Evolutionary conservation across 1,140 invertebrate species (phyloP), one percentile per base, ranked within the genome.

Genomic region (Achatina immaculata): DNA sequence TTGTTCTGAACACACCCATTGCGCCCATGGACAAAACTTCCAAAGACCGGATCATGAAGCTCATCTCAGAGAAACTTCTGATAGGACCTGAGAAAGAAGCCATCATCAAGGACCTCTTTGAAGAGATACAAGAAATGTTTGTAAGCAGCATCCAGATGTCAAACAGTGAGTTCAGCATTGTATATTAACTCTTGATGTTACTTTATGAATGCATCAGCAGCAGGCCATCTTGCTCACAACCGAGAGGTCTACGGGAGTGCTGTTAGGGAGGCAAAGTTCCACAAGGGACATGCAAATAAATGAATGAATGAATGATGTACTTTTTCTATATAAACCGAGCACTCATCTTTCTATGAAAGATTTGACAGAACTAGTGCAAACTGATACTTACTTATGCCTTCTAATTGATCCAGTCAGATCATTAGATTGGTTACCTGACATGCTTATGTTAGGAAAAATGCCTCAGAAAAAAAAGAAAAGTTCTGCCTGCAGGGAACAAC

Each of bases 131-230:
- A 73, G 83, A 78, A 74, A 87, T 90, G 78, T 92, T 87, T 83
- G 83, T 80, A 21, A 78, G 85, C 45, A 91, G 90, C 81, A 91
- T 92, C 88, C 90, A 91, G 78, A 90, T 89, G 83, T 91, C 89
- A n/a, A 89, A 89, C 84, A 88, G 90, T 91, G 83, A 82, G 83
- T 81, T 0, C 36, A n/a, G n/a, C n/a, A n/a, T n/a, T n/a, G n/a
- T 28, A 58, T 7, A 31, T 48, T 58, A n/a, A 45, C 7, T 48
- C 36, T 19, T 76, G 9, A 14, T n/a, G 9, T 16, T 51, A 11
- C 7, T 7, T 48, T 21, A 51, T 31, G 16, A 38, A n/a, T n/a
- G n/a, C n/a, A n/a, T n/a, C n/a, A n/a, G n/a, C n/a, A n/a, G n/a
- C n/a, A n/a, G n/a, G n/a, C n/a, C n/a, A n/a, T n/a, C n/a, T n/a